Evolutionary conservation across 2,113 vertebrate species (phyloP).

Genomic region (Otolemur garnettii): DNA sequence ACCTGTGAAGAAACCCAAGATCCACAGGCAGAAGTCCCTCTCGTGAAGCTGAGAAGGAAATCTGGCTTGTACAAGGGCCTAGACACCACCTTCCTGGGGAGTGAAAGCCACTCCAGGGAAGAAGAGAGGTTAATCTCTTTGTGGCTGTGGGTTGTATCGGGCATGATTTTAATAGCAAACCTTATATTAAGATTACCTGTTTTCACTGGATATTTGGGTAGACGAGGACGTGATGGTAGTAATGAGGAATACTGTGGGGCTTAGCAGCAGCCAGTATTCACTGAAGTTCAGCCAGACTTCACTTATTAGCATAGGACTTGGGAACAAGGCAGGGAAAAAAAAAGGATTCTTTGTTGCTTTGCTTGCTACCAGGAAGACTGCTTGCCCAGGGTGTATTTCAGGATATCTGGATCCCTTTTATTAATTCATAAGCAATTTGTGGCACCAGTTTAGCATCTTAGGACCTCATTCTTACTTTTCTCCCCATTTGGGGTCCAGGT

Average conservation of each 20-base stretch:
- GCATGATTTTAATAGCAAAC: background rate
- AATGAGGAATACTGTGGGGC: background rate
- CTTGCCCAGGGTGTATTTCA: background rate
- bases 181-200: background rate
- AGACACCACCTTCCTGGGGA: background rate
- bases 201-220: background rate
- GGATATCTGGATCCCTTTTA: background rate
- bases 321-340: background rate
- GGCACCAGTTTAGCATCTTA: background rate
- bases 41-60: constrained; percentile 68
- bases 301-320: background rate
- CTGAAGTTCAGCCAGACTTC: too few species aligned
- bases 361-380: background rate
- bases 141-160: background rate
- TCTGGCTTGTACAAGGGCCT: background rate
- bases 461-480: background rate
- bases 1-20: constrained; percentile 98
- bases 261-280: background rate
- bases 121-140: background rate
- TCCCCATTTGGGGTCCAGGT: background rate
- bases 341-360: background rate
- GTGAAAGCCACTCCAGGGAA: background rate
- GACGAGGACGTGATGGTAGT: background rate
- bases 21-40: constrained; percentile 95
- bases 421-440: background rate